A percentile compares a stretch with the other conserved stretches of the same genome.
These are phyloP conservation scores for Quiscalus mexicanus DNA, from an alignment of 2,113 vertebrate species.

Conservation along the genomic window DNA sequence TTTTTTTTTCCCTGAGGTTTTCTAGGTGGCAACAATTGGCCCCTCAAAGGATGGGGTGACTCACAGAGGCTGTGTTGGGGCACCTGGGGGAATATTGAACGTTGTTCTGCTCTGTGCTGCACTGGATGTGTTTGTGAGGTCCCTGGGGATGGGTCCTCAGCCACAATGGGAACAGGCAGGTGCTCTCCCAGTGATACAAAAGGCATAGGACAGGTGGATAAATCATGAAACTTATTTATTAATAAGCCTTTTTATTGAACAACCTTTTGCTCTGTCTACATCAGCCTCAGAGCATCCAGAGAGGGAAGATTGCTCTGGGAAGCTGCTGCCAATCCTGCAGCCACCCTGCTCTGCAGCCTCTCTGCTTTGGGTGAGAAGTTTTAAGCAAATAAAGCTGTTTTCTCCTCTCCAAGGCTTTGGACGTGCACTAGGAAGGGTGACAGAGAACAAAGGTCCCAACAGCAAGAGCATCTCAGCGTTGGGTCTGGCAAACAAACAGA, in stretches of 20 bases:
- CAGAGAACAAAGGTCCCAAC: slow-evolving; percentile 8
- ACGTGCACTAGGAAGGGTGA: neutral
- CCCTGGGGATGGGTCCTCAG: neutral
- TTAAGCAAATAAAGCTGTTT: neutral
- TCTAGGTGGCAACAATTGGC: neutral
- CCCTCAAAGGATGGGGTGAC: neutral
- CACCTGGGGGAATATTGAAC: neutral
- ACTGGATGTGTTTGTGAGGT: neutral
- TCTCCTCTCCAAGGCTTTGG: neutral
- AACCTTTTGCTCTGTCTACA: accelerated
- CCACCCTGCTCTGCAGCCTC: neutral
- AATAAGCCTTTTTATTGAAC: neutral
- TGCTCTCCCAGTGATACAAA: neutral
- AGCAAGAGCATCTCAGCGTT: neutral
- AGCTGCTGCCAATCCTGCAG: neutral
- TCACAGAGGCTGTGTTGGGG: neutral
- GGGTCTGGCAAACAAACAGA: neutral
- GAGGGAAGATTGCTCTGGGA: neutral
- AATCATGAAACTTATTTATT: too few relatives aligned
- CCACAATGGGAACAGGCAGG: neutral
- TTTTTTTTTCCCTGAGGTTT: neutral
- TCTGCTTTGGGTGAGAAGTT: neutral
- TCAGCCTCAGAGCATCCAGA: neutral
- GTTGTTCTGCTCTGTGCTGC: accelerated
- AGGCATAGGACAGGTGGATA: too few relatives aligned